These are phyloP conservation scores for Agriopis leucophaearia DNA, from an alignment of 2,888 invertebrate genomes.

Conservation along the genomic window DNA sequence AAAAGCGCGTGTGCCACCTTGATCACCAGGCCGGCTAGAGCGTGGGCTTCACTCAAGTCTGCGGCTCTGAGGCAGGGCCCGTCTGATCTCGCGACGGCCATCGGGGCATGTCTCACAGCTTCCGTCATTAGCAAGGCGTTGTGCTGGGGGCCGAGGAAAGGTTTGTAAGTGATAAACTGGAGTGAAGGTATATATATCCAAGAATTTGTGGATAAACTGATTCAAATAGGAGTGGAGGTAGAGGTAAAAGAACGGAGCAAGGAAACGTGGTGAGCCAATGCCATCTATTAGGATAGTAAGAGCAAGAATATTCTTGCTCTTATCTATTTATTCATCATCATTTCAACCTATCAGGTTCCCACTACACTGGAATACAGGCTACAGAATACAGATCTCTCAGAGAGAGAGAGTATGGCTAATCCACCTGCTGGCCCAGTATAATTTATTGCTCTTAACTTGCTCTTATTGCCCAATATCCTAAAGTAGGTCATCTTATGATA, in stretches of 20 bases:
- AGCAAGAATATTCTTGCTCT: too few relatives aligned
- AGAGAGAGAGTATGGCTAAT: too few relatives aligned
- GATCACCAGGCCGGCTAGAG: slow-evolving; percentile 72
- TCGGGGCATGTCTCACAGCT: slow-evolving; percentile 66
- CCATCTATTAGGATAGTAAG: not conserved
- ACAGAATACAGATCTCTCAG: too few relatives aligned
- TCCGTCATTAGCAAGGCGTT: slow-evolving; percentile 74
- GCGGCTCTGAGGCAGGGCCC: slow-evolving; percentile 62
- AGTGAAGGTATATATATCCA: not conserved
- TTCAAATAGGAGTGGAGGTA: not conserved
- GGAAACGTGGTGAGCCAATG: too few relatives aligned
- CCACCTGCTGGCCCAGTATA: too few relatives aligned
- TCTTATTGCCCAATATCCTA: too few relatives aligned
- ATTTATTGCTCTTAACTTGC: too few relatives aligned
- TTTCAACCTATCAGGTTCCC: too few relatives aligned
- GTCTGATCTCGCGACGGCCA: slow-evolving; percentile 61
- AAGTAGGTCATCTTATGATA: too few relatives aligned
- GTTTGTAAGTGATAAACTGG: not conserved
- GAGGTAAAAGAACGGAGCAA: too few relatives aligned
- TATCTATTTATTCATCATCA: too few relatives aligned
- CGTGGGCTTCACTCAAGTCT: slow-evolving; percentile 79
- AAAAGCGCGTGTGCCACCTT: slow-evolving; percentile 73
- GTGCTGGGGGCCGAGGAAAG: slow-evolving; percentile 54
- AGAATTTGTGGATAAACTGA: not conserved
- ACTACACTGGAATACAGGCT: too few relatives aligned